Evolutionary conservation across 2,888 invertebrate genomes (phyloP), one percentile per base, ranked within the genome.

Genomic region (Polylopha cassiicola): DNA sequence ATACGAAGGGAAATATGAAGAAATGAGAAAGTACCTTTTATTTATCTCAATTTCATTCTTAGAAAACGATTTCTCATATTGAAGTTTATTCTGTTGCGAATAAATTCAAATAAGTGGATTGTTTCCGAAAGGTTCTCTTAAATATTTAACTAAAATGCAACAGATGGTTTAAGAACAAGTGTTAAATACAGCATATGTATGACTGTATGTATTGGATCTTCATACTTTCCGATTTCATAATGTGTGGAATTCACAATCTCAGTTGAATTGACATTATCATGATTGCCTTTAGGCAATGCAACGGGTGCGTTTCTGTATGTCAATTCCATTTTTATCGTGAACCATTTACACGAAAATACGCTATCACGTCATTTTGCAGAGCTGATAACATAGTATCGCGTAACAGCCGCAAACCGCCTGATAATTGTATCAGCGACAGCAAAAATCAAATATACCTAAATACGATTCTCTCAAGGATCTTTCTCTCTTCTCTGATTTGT

Each of bases 1-100:
- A 78, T 69, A 68, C 64, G 67, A 66, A 53, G 56, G 61, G 65
- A 73, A 74, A 75, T 71, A 75, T 75, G 72, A 73, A 69, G 71
- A 66, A 73, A 67, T 62, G 65, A 64, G 55, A 69, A 64, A 68
- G 63, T 65, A 63, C 66, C 67, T 70, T 66, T 65, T 64, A 65
- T 70, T 69, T 68, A 69, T 70, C 65, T 63, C 62, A 65, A 64
- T 67, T 67, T 63, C 52, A 61, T 70, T 71, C 61, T 69, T 67
- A 61, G 53, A 50, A 53, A 65, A 58, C 57, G 54, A 60, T 68
- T 62, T 62, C 48, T 55, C 47, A 47, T 50, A 53, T 51, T n/a
- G n/a, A n/a, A n/a, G n/a, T n/a, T n/a, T 53, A 44, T 49, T 47
- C 48, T 51, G 42, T 47, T 46, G 37, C 37, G 30, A 44, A 39